Evolutionary conservation across 2,888 invertebrate species (phyloP), one percentile per base, ranked within the genome.

Genomic region (Nomada fabriciana): DNA sequence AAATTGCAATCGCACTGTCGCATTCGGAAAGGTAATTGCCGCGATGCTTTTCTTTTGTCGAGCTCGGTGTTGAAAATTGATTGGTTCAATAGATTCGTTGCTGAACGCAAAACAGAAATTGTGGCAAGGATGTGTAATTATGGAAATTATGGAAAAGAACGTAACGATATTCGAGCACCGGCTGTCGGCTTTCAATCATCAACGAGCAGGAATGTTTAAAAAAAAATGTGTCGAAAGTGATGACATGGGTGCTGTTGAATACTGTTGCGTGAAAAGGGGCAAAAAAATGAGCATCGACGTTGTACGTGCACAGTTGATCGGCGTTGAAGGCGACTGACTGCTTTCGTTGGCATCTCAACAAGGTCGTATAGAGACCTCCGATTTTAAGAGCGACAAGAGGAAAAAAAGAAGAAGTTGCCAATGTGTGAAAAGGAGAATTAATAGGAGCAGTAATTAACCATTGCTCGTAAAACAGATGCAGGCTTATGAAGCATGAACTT

Each of bases 181-280:
- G 60, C 76, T 73, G 82, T 70, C 70, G 53, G 52, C 52, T 63
- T 76, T 72, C 68, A 69, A 72, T 76, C 82, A 53, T 65, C 23
- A 11, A 7, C 36, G 42, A 25, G 42, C 42, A 73, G 69, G 68
- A 71, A 70, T 65, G 71, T 52, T 50, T 67, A 9, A 53, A 13
- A 57, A 83, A 69, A 75, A 75, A 76, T 68, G 63, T 61, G 71
- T 57, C 74, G 78, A 72, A 63, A 59, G 71, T 10, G 75, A 82
- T 57, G 82, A 82, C 67, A 82, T n/a, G 82, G 71, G 50, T 59
- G 60, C 74, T 76, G 43, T 50, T 25, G n/a, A 25, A 36, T 7
- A n/a, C 0, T 36, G 20, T 18, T n/a, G 9, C 9, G 72, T 4
- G 25, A 59, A 70, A 29, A 52, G 67, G n/a, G 15, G 36, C 36